These are phyloP conservation scores for Scaeva pyrastri DNA, from an alignment of 2,888 invertebrate genomes.

Conservation along the genomic window DNA sequence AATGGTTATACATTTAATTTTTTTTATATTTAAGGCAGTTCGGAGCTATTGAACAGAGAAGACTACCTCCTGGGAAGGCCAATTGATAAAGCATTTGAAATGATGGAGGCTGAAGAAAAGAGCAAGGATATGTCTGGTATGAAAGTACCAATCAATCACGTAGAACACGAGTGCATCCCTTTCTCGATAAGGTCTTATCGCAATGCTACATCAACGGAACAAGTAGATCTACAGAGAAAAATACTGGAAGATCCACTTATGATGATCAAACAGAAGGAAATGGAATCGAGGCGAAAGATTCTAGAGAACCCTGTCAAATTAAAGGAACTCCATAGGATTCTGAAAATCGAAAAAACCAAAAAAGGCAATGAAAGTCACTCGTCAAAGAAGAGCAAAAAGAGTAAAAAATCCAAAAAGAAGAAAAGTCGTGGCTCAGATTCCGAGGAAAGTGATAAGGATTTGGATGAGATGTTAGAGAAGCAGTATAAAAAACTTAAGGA, in stretches of 20 bases:
- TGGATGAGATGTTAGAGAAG: constrained; percentile 89
- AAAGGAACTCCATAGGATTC: constrained; percentile 92
- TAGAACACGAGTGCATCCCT: constrained; percentile 91
- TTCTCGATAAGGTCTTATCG: constrained; percentile 86
- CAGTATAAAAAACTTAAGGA: constrained; percentile 88
- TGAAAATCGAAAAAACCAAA: constrained; percentile 86
- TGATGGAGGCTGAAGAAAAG: constrained; percentile 86
- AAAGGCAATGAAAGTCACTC: constrained; percentile 53
- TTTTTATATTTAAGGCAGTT: constrained; percentile 77
- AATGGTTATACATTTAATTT: constrained; percentile 3
- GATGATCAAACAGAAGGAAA: constrained; percentile 94
- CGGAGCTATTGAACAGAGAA: constrained; percentile 87
- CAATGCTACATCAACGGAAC: constrained; percentile 85
- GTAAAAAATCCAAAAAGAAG: constrained; percentile 78
- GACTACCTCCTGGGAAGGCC: constrained; percentile 93
- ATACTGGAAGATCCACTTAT: constrained; percentile 97
- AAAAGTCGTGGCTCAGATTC: constrained; percentile 73
- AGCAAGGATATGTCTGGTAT: constrained; percentile 80
- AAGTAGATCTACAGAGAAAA: constrained; percentile 94
- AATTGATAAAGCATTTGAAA: constrained; percentile 90
- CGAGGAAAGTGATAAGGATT: constrained; percentile 83
- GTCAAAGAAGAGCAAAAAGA: constrained; percentile 77
- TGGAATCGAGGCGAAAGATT: constrained; percentile 93
- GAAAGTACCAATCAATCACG: constrained; percentile 86
- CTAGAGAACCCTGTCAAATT: constrained; percentile 96